Evolutionary conservation across 2,888 invertebrate species (phyloP).

Genomic region (Atethmia centrago): DNA sequence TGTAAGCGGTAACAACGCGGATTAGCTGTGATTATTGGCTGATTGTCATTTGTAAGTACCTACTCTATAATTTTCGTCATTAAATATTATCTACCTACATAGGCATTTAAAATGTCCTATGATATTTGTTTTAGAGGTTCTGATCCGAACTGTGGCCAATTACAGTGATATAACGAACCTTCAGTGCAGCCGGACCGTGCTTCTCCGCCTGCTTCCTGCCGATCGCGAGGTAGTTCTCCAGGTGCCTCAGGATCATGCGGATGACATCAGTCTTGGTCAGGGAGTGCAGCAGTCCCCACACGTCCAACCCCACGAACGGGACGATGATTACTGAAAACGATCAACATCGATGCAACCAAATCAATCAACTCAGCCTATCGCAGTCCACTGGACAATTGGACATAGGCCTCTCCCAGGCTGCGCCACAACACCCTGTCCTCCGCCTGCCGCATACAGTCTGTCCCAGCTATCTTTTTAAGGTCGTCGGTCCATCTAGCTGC

Average conservation of each 20-base stretch:
- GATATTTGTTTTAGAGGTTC: not conserved
- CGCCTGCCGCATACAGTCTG: too few species aligned
- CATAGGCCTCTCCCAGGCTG: too few species aligned
- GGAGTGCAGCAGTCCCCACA: slow-evolving; percentile 95
- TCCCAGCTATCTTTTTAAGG: too few species aligned
- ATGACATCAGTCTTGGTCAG: slow-evolving; percentile 93
- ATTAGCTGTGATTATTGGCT: not conserved
- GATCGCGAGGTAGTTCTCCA: slow-evolving; percentile 92
- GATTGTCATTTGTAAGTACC: not conserved
- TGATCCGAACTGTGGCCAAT: not conserved
- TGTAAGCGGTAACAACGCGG: not conserved
- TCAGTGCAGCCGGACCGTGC: slow-evolving; percentile 91
- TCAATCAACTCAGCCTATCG: too few species aligned
- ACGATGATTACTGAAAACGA: slow-evolving; percentile 93
- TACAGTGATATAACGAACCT: slow-evolving; percentile 71
- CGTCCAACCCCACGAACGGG: slow-evolving; percentile 95
- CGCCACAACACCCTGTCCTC: too few species aligned
- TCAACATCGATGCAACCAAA: too few species aligned
- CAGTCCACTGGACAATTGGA: too few species aligned
- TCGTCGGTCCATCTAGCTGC: too few species aligned
- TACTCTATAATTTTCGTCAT: not conserved
- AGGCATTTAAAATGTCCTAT: not conserved
- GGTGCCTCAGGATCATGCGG: slow-evolving; percentile 91
- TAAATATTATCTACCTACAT: slow-evolving; percentile 1
- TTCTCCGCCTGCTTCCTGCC: slow-evolving; percentile 91